Base-by-base conservation (phyloP, 2,888 invertebrate genomes). In the Tiphia femorata region DNA sequence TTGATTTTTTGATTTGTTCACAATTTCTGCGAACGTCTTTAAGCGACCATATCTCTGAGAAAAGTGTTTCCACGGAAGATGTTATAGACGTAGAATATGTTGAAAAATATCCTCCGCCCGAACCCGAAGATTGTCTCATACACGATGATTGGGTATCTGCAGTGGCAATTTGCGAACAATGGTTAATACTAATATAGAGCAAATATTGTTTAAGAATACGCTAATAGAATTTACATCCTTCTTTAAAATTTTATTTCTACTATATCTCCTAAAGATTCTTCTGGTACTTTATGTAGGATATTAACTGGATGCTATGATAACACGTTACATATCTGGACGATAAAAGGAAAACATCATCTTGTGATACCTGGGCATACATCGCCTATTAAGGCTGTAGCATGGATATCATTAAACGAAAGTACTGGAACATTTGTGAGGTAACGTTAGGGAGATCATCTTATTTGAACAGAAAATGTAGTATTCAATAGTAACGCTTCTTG, bases 141-240 rank as follows among this genome's bases (percentile, higher is more conserved):
- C 97, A 98, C 76, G 96, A 98, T 84, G 98, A 99, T 81, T 99
- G 98, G 98, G 96, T 98, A n/a, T 92, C 96, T 16, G 90, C 94
- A 37, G 91, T 97, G 0, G 90, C 92, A 70, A 87, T 90, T 33
- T 85, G 86, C 59, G 88, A 87, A 33, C 89, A 90, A 78, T 94
- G 92, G 92, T 91, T 77, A 73, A 17, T 44, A 44, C 14, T 1
- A 4, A 60, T 58, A 44, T 38, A 42, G 42, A n/a, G n/a, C n/a
- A n/a, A n/a, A n/a, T n/a, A n/a, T n/a, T n/a, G n/a, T n/a, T n/a
- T n/a, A n/a, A n/a, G n/a, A n/a, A n/a, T n/a, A n/a, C n/a, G n/a
- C n/a, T n/a, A n/a, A n/a, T n/a, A n/a, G n/a, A n/a, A n/a, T n/a
- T n/a, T n/a, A n/a, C n/a, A n/a, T n/a, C n/a, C n/a, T n/a, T n/a